phyloP scores from a whole-genome alignment of 2,888 invertebrate species.

The Micoletzkya japonica region DNA sequence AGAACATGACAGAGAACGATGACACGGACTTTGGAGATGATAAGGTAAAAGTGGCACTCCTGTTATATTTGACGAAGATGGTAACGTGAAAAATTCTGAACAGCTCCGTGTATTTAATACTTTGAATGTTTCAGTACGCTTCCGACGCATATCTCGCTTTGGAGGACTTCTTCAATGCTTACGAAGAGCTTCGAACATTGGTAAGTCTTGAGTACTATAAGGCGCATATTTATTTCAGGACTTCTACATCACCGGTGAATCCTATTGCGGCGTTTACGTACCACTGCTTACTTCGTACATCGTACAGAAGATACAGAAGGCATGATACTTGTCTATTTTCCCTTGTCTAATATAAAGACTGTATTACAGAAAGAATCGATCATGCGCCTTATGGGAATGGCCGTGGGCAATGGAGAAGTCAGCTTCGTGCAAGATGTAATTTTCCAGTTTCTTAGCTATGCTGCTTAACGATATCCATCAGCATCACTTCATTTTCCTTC shows the following conservation, averaged over 20 bases:
- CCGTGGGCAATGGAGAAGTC: slow-evolving; percentile 55
- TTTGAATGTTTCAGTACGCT: slow-evolving; percentile 64
- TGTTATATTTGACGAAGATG: no score
- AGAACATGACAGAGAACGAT: slow-evolving; percentile 51
- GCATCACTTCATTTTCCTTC: background rate
- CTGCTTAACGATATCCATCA: slow-evolving; percentile 58
- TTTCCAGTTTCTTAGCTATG: no score
- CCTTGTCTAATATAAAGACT: no score
- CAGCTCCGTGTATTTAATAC: no score
- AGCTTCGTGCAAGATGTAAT: slow-evolving; percentile 41
- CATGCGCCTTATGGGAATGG: slow-evolving; percentile 54
- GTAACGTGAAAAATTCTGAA: no score
- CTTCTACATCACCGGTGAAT: slow-evolving; percentile 65
- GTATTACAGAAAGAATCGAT: slow-evolving; percentile 38
- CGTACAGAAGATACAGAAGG: background rate
- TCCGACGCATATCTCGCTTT: slow-evolving; percentile 66
- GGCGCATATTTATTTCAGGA: slow-evolving; percentile 25
- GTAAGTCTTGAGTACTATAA: no score
- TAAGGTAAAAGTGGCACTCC: slow-evolving; percentile 28
- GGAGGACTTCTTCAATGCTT: slow-evolving; percentile 66
- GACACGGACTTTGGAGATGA: slow-evolving; percentile 49
- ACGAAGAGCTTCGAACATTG: slow-evolving; percentile 63
- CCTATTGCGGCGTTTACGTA: slow-evolving; percentile 46
- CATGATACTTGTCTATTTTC: no score
- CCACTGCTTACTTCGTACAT: slow-evolving; percentile 11